These are phyloP conservation scores for Pentamera pediparva DNA, from an alignment of 53 echinoderm and acorn worm species.

Conservation along the genomic window DNA sequence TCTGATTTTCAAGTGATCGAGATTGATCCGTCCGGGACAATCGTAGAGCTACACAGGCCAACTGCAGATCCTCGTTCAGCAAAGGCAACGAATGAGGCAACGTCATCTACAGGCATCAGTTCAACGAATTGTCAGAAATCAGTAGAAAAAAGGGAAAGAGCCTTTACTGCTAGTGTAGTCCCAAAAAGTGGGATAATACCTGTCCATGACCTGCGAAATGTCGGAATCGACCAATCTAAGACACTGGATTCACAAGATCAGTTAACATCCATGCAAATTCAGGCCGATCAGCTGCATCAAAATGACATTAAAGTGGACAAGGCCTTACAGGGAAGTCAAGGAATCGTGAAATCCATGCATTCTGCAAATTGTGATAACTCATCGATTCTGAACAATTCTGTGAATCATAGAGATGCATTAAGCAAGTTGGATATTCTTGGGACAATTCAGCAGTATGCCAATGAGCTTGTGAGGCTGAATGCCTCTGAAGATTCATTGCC, in stretches of 20 bases:
- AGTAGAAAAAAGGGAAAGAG: no score
- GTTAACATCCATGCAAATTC: no score
- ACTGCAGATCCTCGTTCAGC: background rate
- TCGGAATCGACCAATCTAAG: background rate
- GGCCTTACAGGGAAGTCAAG: no score
- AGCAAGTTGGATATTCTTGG: background rate
- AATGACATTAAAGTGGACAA: no score
- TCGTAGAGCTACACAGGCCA: no score
- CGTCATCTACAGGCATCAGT: background rate
- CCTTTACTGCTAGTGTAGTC: no score
- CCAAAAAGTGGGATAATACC: no score
- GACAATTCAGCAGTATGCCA: background rate
- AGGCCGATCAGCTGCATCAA: no score
- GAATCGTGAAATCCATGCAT: background rate
- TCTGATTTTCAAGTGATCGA: conserved; percentile 68
- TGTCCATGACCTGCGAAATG: no score
- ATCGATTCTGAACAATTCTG: background rate
- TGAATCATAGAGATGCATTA: no score
- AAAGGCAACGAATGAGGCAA: background rate
- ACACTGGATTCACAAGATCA: background rate
- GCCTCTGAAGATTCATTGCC: no score
- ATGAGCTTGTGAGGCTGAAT: background rate
- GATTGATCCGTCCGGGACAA: conserved; percentile 41
- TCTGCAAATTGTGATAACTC: background rate
- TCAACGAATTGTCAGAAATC: no score